Evolutionary conservation across 2,113 vertebrate genomes (phyloP).

Genomic region (Myiopsitta monachus): DNA sequence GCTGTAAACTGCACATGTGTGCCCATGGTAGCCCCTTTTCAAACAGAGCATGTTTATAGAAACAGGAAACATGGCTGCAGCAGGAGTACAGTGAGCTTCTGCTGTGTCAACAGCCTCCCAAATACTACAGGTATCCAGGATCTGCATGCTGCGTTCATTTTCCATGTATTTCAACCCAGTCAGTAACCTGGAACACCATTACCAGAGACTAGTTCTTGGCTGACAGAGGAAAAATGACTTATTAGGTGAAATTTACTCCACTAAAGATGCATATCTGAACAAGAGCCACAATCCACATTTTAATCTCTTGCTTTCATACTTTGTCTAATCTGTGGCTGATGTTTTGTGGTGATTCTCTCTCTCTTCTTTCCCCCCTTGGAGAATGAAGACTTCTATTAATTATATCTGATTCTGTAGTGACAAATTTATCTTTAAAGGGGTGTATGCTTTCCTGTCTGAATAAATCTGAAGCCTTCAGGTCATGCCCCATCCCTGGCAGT

Average conservation of each 20-base stretch:
- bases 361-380: neutral
- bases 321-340: neutral
- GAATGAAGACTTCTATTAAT: neutral
- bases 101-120: conserved; percentile 65
- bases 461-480: neutral
- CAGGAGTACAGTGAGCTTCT: conserved; percentile 40
- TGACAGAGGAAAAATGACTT: conserved; percentile 17
- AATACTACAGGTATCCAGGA: conserved; percentile 68
- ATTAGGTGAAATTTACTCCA: neutral
- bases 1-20: conserved; percentile 61
- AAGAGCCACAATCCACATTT: neutral
- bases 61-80: conserved; percentile 53
- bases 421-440: neutral
- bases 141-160: conserved; percentile 38
- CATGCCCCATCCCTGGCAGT: neutral
- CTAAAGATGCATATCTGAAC: neutral
- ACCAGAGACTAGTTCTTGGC: neutral
- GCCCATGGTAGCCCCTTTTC: conserved; percentile 57
- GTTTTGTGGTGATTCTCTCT: neutral
- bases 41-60: conserved; percentile 66
- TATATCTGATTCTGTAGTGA: neutral
- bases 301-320: conserved; percentile 9
- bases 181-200: neutral
- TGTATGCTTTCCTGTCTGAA: neutral
- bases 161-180: conserved; percentile 9